Base-by-base conservation (phyloP, 2,888 invertebrate genomes). In the Crocallis elinguaria region DNA sequence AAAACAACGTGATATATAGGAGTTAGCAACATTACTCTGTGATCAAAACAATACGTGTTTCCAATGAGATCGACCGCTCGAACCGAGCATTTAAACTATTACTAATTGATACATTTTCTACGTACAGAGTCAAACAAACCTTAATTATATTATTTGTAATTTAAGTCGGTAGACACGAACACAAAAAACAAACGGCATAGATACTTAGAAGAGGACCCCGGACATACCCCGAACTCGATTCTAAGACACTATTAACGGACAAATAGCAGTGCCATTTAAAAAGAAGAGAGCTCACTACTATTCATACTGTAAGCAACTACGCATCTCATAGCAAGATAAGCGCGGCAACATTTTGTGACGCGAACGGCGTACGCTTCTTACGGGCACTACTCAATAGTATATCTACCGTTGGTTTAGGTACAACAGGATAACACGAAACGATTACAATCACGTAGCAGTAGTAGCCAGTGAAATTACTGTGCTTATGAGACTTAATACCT, bases 1-100 rank as follows among this genome's bases (percentile, higher is more conserved):
- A 33, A 53, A 39, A 51, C 23, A 41, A 25, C 14, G 25, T 16
- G 8, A 23, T 42, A 32, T 13, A 13, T 23, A 78, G 84, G 85
- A 85, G 84, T 77, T 82, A 82, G 87, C 85, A 86, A 87, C 86
- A 86, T 82, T 84, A 77, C 68, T 70, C 61, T 69, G 67, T 68
- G 64, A 71, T 74, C 67, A 66, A 73, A 68, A 71, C 69, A 70
- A 70, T 71, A 66, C 71, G 69, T 75, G 60, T 71, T 67, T 73
- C 66, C 66, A 77, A 66, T 86, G 87, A 88, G 86, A 88, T 87
- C 87, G 76, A 75, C 78, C 71, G 75, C 76, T 81, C 75, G 69
- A 78, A 74, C 75, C 68, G 78, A 82, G 77, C 76, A 65, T 72
- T 60, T 67, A 66, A 71, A 75, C 67, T 80, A 79, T 69, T 73